Base-by-base conservation (phyloP, 2,113 vertebrate genomes). In the Pithys albifrons region DNA sequence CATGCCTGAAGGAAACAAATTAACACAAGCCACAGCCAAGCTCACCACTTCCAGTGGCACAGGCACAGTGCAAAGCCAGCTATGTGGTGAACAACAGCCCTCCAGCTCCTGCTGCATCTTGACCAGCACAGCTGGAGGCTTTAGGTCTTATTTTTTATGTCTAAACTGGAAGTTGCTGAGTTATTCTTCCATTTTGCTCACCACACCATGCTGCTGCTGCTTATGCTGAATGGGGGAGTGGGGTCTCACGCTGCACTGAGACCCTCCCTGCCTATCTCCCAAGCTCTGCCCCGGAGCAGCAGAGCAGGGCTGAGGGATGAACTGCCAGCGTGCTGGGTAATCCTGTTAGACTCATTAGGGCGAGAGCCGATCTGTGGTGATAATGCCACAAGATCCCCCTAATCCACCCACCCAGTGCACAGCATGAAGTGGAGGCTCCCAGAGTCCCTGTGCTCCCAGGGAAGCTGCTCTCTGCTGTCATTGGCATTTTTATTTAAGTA, bases 251-350 rank as follows among this genome's bases (percentile, higher is more conserved):
- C n/a, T 46, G 24, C 19, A 19, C 4, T 17, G 2, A 5, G 20
- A 45, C 3, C 48, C 37, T 54, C 31, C 51, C 70, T 28, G n/a
- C 65, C 28, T 0, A 0, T 43, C 25, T n/a, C 55, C 46, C 7
- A 2, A 1, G 4, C 35, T 57, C 74, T 25, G 73, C 49, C 29
- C 4, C 46, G 75, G 8, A 83, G 73, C 67, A 54, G 77, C 85
- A 49, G 64, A 84, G 73, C 82, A 52, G 52, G 51, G 58, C 57
- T 79, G 62, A 1, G 7, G 81, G 54, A 39, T 0, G 5, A 76
- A 14, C 31, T 2, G 3, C 6, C 64, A 27, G 58, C 4, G 1
- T 4, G 22, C 35, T 31, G 80, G 58, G 29, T 75, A 93, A 93
- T 54, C 61, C 90, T 29, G 65, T 90, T 43, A 77, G 46, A 28